phyloP scores from a whole-genome alignment of 2,888 invertebrate genomes.

The Lepidochitona cinerea region DNA sequence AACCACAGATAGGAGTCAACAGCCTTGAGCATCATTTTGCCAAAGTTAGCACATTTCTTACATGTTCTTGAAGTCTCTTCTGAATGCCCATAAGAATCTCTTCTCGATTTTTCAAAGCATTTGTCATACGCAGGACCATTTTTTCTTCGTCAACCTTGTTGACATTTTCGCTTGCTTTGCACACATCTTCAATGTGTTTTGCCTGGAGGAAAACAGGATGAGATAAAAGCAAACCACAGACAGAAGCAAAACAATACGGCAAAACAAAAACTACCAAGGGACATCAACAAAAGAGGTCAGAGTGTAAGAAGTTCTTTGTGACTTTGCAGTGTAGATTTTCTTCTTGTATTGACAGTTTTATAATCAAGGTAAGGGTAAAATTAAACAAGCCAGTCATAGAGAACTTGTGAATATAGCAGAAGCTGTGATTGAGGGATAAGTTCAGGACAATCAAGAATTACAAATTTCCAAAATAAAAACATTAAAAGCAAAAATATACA shows the following conservation, averaged over 20 bases:
- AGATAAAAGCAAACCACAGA: conserved; percentile 9
- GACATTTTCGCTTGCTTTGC: conserved; percentile 81
- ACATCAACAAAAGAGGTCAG: conserved; percentile 17
- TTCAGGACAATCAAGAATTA: no score
- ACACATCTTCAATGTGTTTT: conserved; percentile 65
- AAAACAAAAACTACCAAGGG: background rate
- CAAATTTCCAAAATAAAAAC: no score
- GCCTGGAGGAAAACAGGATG: conserved; percentile 43
- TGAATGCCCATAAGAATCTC: conserved; percentile 92
- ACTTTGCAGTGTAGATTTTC: no score
- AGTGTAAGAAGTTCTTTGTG: no score
- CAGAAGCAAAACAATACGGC: conserved; percentile 11
- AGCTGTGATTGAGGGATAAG: no score
- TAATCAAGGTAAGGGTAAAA: no score
- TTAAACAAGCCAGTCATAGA: no score
- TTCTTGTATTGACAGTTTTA: no score
- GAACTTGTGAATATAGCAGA: no score
- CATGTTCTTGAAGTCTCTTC: conserved; percentile 92
- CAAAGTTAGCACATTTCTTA: conserved; percentile 74
- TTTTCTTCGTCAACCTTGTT: conserved; percentile 86
- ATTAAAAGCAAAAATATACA: no score
- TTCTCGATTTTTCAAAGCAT: conserved; percentile 89
- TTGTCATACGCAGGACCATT: conserved; percentile 85
- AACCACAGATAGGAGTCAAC: no score
- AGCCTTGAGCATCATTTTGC: no score